Base-by-base conservation (phyloP, 2,888 invertebrate genomes). In the Napeogenes inachia region DNA sequence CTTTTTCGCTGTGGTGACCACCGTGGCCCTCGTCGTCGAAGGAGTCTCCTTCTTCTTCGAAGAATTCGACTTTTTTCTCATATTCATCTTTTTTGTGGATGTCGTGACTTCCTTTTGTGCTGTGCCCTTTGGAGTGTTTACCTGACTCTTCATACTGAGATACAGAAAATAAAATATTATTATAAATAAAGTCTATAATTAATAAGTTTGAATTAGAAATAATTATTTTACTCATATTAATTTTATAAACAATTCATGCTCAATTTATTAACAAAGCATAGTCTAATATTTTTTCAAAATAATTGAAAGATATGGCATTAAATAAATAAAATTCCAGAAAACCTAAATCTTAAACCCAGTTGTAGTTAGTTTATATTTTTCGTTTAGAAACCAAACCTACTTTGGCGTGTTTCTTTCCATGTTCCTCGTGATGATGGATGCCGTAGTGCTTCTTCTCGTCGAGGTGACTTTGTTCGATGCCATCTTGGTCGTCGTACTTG, bases 1-100 rank as follows among this genome's bases (percentile, higher is more conserved):
- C 79, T 61, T 92, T 88, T 50, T 93, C 92, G 32, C 91, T 81
- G 67, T 92, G 89, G 75, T 85, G 92, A 0, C 91, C 94, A 0
- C 94, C 94, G 63, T 93, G 92, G 67, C 93, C 94, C 71, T 93
- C 94, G 55, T 91, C 89, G 35, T 93, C 94, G 0, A 90, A 93
- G 3, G 92, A 93, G 67, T 94, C 94, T 42, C 94, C 92, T 63
- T 93, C 93, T 77, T 95, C 95, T 74, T 95, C 95, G 74, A 93
- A 95, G 86, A 95, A 95, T 75, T 94, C 94, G 45, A 94, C 93
- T 65, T 94, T 94, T 77, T 95, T 94, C 74, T 94, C 93, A 75
- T 92, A 95, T 73, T 94, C 95, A 70, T 95, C 94, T 73, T 94
- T 94, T 74, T 95, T 94, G 77, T 94, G 94, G 55, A 95, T 91